These are phyloP conservation scores for Euschistus heros DNA, from an alignment of 1,140 invertebrate genomes.

Conservation along the genomic window DNA sequence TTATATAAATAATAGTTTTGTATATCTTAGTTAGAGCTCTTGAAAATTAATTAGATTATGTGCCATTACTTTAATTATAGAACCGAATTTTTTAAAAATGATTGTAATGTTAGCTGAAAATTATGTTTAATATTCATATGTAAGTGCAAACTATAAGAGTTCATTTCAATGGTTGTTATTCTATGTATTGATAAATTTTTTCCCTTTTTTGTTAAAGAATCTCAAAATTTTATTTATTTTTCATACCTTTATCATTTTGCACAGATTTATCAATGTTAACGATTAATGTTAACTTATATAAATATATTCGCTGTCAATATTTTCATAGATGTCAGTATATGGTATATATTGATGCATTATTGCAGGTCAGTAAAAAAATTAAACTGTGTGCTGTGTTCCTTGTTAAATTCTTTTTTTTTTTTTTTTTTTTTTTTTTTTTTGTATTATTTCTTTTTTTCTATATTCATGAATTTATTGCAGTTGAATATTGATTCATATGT, in stretches of 20 bases:
- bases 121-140: not conserved
- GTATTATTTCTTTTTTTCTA: not conserved
- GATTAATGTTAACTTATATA: not conserved
- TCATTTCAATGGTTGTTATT: not conserved
- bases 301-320: slow-evolving; percentile 13
- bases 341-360: not conserved
- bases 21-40: too few relatives aligned
- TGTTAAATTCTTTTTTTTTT: slow-evolving; percentile 5
- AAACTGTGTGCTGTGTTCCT: slow-evolving; percentile 12
- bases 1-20: too few relatives aligned
- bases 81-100: not conserved
- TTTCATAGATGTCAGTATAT: not conserved
- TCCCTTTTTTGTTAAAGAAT: not conserved
- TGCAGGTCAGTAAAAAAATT: slow-evolving; percentile 10
- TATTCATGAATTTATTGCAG: not conserved
- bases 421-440: not conserved
- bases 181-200: not conserved
- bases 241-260: not conserved
- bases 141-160: not conserved
- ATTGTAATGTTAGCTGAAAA: not conserved
- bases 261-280: not conserved
- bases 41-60: too few relatives aligned
- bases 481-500: not conserved
- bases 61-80: too few relatives aligned
- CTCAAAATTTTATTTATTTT: not conserved